Conservation (phyloP, 1,140 invertebrate species). For the Apocrypta bakeri region DNA sequence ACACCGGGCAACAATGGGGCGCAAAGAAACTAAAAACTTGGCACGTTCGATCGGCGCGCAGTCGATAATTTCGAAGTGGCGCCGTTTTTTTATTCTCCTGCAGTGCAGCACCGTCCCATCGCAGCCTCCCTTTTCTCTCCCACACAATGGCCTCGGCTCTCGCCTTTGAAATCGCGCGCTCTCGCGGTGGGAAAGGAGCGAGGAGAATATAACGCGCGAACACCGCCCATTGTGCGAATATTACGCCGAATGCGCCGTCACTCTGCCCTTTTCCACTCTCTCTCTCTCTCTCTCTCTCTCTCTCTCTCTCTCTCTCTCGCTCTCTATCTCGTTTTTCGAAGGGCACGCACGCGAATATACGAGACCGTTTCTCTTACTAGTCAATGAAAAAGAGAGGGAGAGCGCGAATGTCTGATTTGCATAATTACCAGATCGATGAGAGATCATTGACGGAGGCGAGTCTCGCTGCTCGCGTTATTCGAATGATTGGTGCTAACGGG, state of each 20-base stretch:
- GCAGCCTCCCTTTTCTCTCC: background rate
- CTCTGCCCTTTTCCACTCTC: slow-evolving; percentile 6
- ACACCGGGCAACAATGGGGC: background rate
- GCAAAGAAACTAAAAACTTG: slow-evolving; percentile 3
- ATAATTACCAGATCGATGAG: slow-evolving; percentile 37
- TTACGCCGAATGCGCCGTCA: slow-evolving; percentile 29
- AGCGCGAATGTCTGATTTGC: slow-evolving; percentile 26
- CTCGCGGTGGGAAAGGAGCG: background rate
- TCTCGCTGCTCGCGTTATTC: no score
- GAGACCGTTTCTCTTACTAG: slow-evolving; percentile 21
- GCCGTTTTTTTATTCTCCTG: slow-evolving; percentile 1
- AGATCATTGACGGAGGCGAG: slow-evolving; percentile 3
- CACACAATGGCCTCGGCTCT: background rate
- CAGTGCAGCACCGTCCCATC: background rate
- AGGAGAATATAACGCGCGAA: slow-evolving; percentile 10
- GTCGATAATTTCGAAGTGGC: slow-evolving; percentile 23
- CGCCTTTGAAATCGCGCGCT: background rate
- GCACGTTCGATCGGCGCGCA: background rate
- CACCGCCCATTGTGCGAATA: slow-evolving; percentile 24
- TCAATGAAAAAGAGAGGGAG: slow-evolving; percentile 18
- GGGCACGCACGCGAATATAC: background rate
- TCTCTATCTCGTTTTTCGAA: slow-evolving; percentile 21
- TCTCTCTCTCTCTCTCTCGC: background rate
- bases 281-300: slow-evolving; percentile 20
- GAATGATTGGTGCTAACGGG: background rate